Percentiles rank a stretch among this genome's conserved stretches.
These are phyloP conservation scores for Tenthredo scrophulariae DNA, from an alignment of 2,888 invertebrate genomes.

Conservation along the genomic window DNA sequence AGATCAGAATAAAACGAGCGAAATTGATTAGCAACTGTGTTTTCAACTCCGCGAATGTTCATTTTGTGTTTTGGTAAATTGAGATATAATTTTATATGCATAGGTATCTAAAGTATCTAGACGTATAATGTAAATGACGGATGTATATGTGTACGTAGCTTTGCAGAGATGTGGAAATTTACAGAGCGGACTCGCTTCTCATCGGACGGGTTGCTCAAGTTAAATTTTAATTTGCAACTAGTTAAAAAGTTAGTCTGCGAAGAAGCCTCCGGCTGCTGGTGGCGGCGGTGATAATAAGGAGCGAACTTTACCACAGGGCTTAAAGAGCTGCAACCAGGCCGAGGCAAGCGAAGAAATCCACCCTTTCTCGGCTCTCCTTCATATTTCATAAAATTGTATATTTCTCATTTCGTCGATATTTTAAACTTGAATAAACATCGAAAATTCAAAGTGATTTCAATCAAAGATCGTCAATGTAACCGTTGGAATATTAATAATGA, in stretches of 20 bases:
- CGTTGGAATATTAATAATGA: not conserved
- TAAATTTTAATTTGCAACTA: conserved; percentile 73
- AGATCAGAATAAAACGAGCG: not conserved
- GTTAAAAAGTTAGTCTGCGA: conserved; percentile 70
- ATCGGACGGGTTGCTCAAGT: conserved; percentile 60
- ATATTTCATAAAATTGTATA: conserved; percentile 38
- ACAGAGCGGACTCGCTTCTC: conserved; percentile 48
- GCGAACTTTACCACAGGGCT: conserved; percentile 61
- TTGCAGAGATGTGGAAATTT: conserved; percentile 40
- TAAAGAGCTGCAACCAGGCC: conserved; percentile 44
- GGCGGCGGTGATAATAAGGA: conserved; percentile 64
- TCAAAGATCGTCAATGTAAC: not conserved
- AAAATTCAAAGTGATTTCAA: not conserved
- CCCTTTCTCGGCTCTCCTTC: conserved; percentile 39
- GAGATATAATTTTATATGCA: not conserved
- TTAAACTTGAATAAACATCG: not conserved
- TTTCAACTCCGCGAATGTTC: not conserved
- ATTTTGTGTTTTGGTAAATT: not conserved
- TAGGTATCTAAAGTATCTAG: not conserved
- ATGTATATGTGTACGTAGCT: not conserved
- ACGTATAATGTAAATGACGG: not conserved
- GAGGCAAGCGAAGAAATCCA: conserved; percentile 44
- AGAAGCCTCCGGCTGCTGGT: conserved; percentile 50
- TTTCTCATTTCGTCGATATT: not conserved
- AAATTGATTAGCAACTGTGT: not conserved